These are phyloP conservation scores for Aphyosemion australe DNA, from an alignment of 2,113 vertebrate genomes.

Conservation along the genomic window DNA sequence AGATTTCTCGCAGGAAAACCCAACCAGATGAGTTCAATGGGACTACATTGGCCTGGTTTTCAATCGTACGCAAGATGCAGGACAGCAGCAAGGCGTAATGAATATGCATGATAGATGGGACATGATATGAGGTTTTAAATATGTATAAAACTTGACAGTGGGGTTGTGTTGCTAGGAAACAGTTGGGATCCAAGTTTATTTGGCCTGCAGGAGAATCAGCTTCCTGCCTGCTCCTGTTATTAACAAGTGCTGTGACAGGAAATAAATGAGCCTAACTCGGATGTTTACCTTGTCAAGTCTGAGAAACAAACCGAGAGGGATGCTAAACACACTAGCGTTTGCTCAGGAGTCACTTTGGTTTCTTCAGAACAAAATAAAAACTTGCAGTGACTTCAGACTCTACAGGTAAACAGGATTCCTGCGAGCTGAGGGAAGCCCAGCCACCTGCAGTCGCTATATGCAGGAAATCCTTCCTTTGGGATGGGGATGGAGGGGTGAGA, in stretches of 20 bases:
- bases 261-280: constrained; percentile 38
- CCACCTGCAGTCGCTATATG: constrained; percentile 54
- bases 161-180: constrained; percentile 46
- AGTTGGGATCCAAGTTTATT: constrained; percentile 27
- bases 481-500: not conserved
- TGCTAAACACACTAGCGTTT: constrained; percentile 13
- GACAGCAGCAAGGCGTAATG: not conserved
- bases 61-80: constrained; percentile 14
- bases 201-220: constrained; percentile 22
- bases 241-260: constrained; percentile 34
- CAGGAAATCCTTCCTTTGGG: constrained; percentile 68
- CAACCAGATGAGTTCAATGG: constrained; percentile 36
- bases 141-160: constrained; percentile 30
- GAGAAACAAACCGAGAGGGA: constrained; percentile 17
- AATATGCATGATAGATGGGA: constrained; percentile 43
- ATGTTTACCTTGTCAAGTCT: constrained; percentile 47
- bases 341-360: constrained; percentile 40
- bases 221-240: constrained; percentile 44
- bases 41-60: constrained; percentile 25
- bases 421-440: constrained; percentile 18
- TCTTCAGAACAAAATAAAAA: constrained; percentile 12
- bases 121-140: constrained; percentile 33
- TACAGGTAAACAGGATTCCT: constrained; percentile 17
- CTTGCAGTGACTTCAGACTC: not conserved
- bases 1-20: constrained; percentile 35